These are phyloP conservation scores for Sternarchorhynchus goeldii DNA, from an alignment of 2,797 vertebrate species.

Conservation along the genomic window DNA sequence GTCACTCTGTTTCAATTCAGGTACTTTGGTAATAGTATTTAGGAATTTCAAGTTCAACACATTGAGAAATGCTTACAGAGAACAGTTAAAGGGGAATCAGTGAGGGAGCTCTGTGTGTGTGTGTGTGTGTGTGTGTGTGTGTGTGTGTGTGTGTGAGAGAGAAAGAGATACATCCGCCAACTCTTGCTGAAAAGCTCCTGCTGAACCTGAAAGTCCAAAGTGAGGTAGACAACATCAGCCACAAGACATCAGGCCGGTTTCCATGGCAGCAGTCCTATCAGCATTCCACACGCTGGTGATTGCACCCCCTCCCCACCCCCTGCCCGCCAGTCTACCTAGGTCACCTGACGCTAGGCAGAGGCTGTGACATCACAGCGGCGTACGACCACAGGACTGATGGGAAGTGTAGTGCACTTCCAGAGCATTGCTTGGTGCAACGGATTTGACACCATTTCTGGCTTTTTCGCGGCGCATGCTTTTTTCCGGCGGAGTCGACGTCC, in stretches of 20 bases:
- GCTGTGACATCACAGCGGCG: slow-evolving; percentile 55
- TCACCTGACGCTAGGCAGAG: slow-evolving; percentile 43
- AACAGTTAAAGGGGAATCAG: slow-evolving; percentile 26
- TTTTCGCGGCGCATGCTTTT: too few species aligned
- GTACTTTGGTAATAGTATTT: background rate
- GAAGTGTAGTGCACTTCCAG: background rate
- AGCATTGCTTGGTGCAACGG: background rate
- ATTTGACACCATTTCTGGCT: slow-evolving; percentile 67
- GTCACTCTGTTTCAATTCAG: background rate
- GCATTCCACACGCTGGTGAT: slow-evolving; percentile 59
- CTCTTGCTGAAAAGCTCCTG: slow-evolving; percentile 61
- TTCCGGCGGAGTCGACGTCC: slow-evolving; percentile 52
- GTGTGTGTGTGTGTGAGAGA: background rate
- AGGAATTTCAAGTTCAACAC: background rate
- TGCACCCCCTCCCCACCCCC: slow-evolving; percentile 36
- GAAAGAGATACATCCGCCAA: slow-evolving; percentile 9
- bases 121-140: background rate
- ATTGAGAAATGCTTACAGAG: slow-evolving; percentile 33
- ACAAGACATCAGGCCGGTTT: slow-evolving; percentile 56
- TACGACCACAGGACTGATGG: slow-evolving; percentile 36
- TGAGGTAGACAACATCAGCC: slow-evolving; percentile 59
- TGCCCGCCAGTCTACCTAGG: slow-evolving; percentile 32
- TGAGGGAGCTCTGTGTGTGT: background rate
- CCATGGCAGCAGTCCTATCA: slow-evolving; percentile 48
- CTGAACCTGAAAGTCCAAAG: slow-evolving; percentile 66